These are phyloP conservation scores for Ceratotherium simum DNA, from an alignment of 2,113 vertebrate species.

Conservation along the genomic window DNA sequence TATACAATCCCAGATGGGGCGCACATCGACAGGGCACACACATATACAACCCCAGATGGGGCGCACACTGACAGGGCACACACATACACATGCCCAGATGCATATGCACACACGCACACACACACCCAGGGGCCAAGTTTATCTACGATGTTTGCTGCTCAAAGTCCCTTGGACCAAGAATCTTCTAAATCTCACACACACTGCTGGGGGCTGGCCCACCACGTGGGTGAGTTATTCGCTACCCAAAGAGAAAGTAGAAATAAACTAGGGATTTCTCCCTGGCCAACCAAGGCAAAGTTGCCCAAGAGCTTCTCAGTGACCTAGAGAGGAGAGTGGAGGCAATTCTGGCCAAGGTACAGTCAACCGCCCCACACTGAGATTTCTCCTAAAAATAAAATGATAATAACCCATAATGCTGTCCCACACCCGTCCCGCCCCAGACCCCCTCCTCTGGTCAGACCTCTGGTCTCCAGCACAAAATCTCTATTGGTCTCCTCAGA, in stretches of 20 bases:
- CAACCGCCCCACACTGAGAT: neutral
- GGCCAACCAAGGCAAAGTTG: neutral
- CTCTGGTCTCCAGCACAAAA: slow-evolving; percentile 92
- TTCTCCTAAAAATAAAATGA: neutral
- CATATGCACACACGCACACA: too few relatives aligned
- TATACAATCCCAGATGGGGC: too few relatives aligned
- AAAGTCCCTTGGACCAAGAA: neutral
- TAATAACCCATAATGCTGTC: neutral
- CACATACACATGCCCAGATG: too few relatives aligned
- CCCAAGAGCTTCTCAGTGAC: neutral
- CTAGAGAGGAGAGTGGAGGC: neutral
- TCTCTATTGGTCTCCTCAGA: slow-evolving; percentile 92
- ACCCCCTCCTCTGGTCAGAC: slow-evolving; percentile 84
- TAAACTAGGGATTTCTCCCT: neutral
- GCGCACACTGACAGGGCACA: too few relatives aligned
- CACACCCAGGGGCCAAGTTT: neutral
- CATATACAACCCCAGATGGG: too few relatives aligned
- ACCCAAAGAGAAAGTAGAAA: neutral
- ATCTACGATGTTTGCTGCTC: neutral
- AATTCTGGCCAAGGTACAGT: neutral
- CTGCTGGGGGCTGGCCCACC: neutral
- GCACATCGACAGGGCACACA: too few relatives aligned
- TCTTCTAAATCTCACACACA: neutral
- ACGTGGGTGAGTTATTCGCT: rapidly evolving
- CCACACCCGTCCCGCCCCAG: too few relatives aligned